Percentiles rank a stretch among this genome's conserved stretches.
phyloP scores from a whole-genome alignment of 2,797 vertebrate species.

The Rhynchotus rufescens region DNA sequence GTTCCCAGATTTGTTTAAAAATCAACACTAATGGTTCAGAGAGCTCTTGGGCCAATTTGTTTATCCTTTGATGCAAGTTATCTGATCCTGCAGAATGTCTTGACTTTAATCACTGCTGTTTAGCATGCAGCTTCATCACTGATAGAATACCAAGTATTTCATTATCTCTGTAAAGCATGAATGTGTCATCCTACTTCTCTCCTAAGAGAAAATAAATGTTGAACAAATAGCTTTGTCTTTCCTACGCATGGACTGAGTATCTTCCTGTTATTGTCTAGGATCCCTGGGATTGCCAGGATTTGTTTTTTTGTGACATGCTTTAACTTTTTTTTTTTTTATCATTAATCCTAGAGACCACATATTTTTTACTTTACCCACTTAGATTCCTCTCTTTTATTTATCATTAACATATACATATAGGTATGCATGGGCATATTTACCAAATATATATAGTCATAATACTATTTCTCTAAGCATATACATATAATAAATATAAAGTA shows the following conservation, averaged over 20 bases:
- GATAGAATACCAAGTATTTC: conserved; percentile 33
- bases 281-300: background rate
- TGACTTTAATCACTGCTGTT: conserved; percentile 58
- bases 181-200: conserved; percentile 43
- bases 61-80: conserved; percentile 66
- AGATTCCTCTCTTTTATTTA: background rate
- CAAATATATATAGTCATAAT: background rate
- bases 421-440: background rate
- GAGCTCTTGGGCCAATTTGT: conserved; percentile 42
- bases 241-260: background rate
- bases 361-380: background rate
- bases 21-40: conserved; percentile 45
- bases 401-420: background rate
- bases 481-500: background rate
- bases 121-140: background rate
- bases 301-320: background rate
- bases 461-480: background rate
- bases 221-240: conserved; percentile 24
- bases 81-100: conserved; percentile 69
- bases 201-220: conserved; percentile 30
- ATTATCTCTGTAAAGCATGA: conserved; percentile 35
- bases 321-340: background rate
- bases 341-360: background rate
- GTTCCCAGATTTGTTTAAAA: conserved; percentile 64
- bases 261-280: conserved; percentile 12